These are phyloP conservation scores for Podarcis raffonei DNA, from an alignment of 2,113 vertebrate genomes.

Conservation along the genomic window DNA sequence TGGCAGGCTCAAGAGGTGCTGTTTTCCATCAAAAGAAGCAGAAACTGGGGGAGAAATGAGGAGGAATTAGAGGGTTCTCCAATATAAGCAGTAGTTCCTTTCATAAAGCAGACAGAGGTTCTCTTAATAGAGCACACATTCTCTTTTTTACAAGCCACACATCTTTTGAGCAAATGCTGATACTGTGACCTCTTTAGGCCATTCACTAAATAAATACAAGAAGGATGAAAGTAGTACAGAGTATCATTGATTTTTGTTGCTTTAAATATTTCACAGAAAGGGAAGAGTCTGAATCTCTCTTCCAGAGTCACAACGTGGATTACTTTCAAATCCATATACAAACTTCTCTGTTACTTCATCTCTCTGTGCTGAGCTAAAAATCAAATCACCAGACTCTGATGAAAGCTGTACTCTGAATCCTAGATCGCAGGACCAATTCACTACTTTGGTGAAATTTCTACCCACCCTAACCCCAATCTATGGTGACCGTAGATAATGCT, in stretches of 20 bases:
- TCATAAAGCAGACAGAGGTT: not conserved
- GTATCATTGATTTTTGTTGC: not conserved
- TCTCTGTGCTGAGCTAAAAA: not conserved
- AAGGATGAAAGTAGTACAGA: not conserved
- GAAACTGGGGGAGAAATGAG: slow-evolving; percentile 71
- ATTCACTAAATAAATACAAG: not conserved
- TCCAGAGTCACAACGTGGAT: not conserved
- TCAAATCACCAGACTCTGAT: not conserved
- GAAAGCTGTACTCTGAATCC: not conserved
- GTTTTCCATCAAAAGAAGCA: slow-evolving; percentile 95
- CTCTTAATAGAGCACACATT: not conserved
- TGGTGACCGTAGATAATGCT: not conserved
- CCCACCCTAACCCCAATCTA: not conserved
- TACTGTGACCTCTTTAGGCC: not conserved
- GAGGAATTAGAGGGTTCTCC: slow-evolving; percentile 18
- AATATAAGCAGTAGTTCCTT: not conserved
- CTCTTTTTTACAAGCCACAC: not conserved
- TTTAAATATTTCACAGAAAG: not conserved
- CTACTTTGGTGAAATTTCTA: not conserved
- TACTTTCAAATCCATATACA: not conserved
- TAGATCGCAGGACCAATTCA: not conserved
- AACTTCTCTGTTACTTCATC: not conserved
- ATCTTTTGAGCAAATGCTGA: not conserved
- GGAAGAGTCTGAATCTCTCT: not conserved
- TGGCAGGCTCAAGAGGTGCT: slow-evolving; percentile 90